These are phyloP conservation scores for Eleginops maclovinus DNA, from an alignment of 2,113 vertebrate genomes.

Conservation along the genomic window DNA sequence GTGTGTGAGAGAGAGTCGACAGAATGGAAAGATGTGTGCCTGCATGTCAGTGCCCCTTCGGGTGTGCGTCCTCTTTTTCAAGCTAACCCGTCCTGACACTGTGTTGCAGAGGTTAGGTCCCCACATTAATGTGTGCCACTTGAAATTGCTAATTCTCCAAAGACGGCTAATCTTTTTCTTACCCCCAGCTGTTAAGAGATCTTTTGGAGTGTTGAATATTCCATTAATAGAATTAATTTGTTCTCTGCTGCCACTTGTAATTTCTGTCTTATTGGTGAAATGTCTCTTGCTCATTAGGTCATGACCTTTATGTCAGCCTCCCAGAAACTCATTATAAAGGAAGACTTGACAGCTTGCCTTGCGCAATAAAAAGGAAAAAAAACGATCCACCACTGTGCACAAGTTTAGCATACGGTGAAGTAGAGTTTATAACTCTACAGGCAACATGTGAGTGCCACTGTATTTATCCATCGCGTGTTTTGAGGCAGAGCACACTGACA, in stretches of 20 bases:
- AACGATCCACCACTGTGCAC: slow-evolving; percentile 18
- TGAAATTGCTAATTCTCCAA: slow-evolving; percentile 79
- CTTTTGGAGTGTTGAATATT: slow-evolving; percentile 76
- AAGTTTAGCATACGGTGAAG: slow-evolving; percentile 39
- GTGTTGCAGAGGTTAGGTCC: slow-evolving; percentile 70
- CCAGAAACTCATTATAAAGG: slow-evolving; percentile 67
- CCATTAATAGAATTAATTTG: slow-evolving; percentile 79
- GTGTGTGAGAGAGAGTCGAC: slow-evolving; percentile 2
- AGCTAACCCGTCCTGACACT: slow-evolving; percentile 78
- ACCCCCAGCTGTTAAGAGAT: slow-evolving; percentile 75
- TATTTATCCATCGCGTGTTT: slow-evolving; percentile 35
- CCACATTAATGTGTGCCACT: slow-evolving; percentile 75
- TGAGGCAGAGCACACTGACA: slow-evolving; percentile 16
- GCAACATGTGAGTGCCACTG: slow-evolving; percentile 25
- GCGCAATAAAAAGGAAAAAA: neutral
- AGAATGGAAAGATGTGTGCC: slow-evolving; percentile 1
- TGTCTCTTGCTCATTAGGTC: slow-evolving; percentile 59
- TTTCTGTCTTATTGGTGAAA: slow-evolving; percentile 71
- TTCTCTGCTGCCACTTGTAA: slow-evolving; percentile 75
- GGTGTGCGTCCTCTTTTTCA: slow-evolving; percentile 60
- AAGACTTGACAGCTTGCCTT: slow-evolving; percentile 69
- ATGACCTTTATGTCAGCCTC: slow-evolving; percentile 67
- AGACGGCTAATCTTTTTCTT: slow-evolving; percentile 73
- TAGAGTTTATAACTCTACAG: slow-evolving; percentile 33
- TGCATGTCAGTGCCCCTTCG: slow-evolving; percentile 53